Evolutionary conservation across 37 sponge, comb jelly and placozoan species (phyloP).

Genomic region (Axinella damicornis): DNA sequence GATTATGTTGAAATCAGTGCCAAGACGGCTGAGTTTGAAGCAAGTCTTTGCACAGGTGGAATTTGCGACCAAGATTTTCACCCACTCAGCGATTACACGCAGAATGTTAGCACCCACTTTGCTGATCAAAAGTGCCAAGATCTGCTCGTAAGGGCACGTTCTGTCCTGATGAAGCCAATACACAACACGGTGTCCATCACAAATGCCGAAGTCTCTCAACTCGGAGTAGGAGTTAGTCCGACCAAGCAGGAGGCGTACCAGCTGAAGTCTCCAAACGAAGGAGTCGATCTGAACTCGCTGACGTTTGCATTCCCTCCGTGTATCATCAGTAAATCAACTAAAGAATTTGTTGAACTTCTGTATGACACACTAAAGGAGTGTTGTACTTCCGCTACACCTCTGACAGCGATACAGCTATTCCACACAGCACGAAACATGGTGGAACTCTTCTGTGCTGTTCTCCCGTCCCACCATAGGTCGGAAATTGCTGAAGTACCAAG

Average conservation of each 20-base stretch:
- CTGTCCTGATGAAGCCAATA: slow-evolving; percentile 61
- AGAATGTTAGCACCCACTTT: slow-evolving; percentile 61
- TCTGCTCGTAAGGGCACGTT: slow-evolving; percentile 55
- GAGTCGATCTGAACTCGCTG: slow-evolving; percentile 5
- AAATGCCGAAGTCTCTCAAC: background rate
- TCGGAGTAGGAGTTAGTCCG: too few relatives aligned
- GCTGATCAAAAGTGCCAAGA: slow-evolving; percentile 57
- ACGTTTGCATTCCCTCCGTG: slow-evolving; percentile 68
- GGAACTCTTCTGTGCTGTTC: slow-evolving; percentile 69
- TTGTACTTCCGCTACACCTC: background rate
- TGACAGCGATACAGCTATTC: slow-evolving; percentile 60
- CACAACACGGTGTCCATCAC: slow-evolving; percentile 34
- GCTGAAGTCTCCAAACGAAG: background rate
- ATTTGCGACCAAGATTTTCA: slow-evolving; percentile 27
- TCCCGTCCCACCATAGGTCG: slow-evolving; percentile 55
- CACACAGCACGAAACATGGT: slow-evolving; percentile 62
- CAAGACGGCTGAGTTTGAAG: slow-evolving; percentile 47
- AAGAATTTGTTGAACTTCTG: slow-evolving; percentile 54
- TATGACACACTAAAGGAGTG: slow-evolving; percentile 44
- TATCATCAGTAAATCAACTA: slow-evolving; percentile 51
- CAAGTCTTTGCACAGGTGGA: slow-evolving; percentile 7
- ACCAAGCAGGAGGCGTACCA: background rate
- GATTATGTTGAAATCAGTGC: background rate
- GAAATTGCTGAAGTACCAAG: slow-evolving; percentile 61
- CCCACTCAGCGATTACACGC: slow-evolving; percentile 63